Percentiles rank a stretch among this genome's conserved stretches.
Evolutionary conservation across 2,888 invertebrate species (phyloP).

Genomic region (Drosophila anomalata): DNA sequence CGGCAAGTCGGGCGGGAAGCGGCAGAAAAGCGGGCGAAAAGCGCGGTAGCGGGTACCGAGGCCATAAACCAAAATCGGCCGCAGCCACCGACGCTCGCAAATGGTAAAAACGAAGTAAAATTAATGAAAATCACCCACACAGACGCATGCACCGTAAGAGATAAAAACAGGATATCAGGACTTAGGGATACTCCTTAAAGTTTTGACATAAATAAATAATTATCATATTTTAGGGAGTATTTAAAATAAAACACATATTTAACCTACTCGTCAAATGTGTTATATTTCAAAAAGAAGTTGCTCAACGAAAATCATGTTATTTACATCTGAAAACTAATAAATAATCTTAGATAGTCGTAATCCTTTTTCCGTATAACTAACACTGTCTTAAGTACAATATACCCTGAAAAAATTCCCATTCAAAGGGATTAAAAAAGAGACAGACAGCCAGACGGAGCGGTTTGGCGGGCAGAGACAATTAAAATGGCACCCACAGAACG

Average conservation of each 20-base stretch:
- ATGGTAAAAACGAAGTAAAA: conserved; percentile 65
- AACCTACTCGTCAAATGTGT: neutral
- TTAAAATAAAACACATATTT: neutral
- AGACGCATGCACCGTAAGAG: conserved; percentile 9
- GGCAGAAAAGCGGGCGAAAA: conserved; percentile 10
- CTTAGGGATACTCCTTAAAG: neutral
- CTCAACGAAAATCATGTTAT: neutral
- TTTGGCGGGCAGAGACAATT: conserved; percentile 61
- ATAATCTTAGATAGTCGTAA: too few relatives aligned
- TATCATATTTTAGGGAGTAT: neutral
- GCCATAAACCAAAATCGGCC: conserved; percentile 70
- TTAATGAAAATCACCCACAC: conserved; percentile 70
- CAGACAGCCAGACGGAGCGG: conserved; percentile 22
- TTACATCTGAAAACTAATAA: neutral
- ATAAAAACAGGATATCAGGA: neutral
- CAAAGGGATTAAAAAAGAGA: conserved; percentile 28
- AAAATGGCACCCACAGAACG: conserved; percentile 71
- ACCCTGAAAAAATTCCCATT: neutral
- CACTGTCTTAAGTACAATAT: conserved; percentile 25
- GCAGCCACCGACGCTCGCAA: conserved; percentile 50
- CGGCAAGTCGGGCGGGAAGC: conserved; percentile 9
- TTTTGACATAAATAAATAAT: neutral
- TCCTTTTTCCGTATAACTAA: neutral
- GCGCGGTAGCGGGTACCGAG: conserved; percentile 37
- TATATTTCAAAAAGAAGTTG: neutral